These are phyloP conservation scores for Ethmia dodecea DNA, from an alignment of 2,888 invertebrate species.

Conservation along the genomic window DNA sequence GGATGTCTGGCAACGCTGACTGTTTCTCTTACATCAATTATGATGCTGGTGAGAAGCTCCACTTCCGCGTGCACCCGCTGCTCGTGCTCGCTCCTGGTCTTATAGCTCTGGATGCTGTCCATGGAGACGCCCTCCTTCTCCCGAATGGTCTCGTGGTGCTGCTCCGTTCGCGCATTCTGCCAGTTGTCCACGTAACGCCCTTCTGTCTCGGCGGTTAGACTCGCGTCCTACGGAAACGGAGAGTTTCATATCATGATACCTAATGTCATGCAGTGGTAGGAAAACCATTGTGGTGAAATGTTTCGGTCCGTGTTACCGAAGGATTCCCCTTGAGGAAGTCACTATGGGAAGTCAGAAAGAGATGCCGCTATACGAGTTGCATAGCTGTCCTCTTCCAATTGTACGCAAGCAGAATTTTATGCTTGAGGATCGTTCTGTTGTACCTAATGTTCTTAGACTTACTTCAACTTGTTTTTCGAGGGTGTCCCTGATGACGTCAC, in stretches of 20 bases:
- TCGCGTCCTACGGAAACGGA: slow-evolving; percentile 33
- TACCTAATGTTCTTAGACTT: slow-evolving; percentile 17
- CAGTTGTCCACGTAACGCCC: slow-evolving; percentile 47
- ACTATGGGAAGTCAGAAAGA: too few relatives aligned
- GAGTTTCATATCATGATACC: not conserved
- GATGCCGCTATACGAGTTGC: too few relatives aligned
- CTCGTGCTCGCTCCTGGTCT: slow-evolving; percentile 43
- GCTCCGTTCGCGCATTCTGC: slow-evolving; percentile 53
- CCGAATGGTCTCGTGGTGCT: slow-evolving; percentile 35
- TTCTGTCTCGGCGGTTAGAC: slow-evolving; percentile 33
- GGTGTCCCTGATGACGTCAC: slow-evolving; percentile 35
- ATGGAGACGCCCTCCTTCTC: slow-evolving; percentile 30
- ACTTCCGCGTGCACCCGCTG: slow-evolving; percentile 53
- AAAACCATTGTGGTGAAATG: too few relatives aligned
- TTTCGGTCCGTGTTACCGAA: too few relatives aligned
- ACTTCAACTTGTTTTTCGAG: slow-evolving; percentile 47
- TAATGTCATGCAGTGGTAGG: too few relatives aligned
- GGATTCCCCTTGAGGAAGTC: too few relatives aligned
- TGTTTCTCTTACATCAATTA: slow-evolving; percentile 51
- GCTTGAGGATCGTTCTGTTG: too few relatives aligned
- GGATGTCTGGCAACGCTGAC: too few relatives aligned
- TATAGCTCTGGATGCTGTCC: slow-evolving; percentile 36
- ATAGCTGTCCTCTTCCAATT: too few relatives aligned
- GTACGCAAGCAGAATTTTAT: too few relatives aligned
- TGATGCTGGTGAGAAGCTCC: slow-evolving; percentile 43